These are phyloP conservation scores for Seriola aureovittata DNA, from an alignment of 2,113 vertebrate species.

Conservation along the genomic window DNA sequence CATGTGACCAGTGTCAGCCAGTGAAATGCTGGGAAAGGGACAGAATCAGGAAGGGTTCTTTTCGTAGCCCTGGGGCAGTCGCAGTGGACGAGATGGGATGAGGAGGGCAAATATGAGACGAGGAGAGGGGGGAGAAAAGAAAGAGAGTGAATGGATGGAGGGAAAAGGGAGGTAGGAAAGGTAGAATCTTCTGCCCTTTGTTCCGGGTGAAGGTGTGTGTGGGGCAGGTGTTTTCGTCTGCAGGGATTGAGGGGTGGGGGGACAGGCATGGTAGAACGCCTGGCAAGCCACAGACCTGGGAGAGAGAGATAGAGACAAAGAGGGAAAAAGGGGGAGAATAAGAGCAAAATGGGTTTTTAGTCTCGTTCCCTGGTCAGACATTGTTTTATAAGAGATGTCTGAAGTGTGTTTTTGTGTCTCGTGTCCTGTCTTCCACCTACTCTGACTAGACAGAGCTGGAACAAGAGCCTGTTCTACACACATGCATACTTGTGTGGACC, in stretches of 20 bases:
- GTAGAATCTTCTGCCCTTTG: constrained; percentile 45
- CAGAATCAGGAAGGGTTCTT: constrained; percentile 45
- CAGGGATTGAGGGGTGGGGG: constrained; percentile 79
- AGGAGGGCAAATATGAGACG: constrained; percentile 55
- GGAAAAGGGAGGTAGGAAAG: constrained; percentile 26
- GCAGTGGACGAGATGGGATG: constrained; percentile 67
- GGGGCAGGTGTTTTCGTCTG: constrained; percentile 74
- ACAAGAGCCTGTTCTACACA: constrained; percentile 26
- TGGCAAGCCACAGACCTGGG: constrained; percentile 85
- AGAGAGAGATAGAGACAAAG: constrained; percentile 8
- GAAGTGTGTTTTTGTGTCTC: constrained; percentile 47
- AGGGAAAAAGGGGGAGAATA: neutral
- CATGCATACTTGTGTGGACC: constrained; percentile 29
- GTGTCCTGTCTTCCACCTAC: constrained; percentile 50
- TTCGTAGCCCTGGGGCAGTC: constrained; percentile 61
- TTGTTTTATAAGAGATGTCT: constrained; percentile 38
- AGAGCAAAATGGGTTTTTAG: constrained; percentile 12
- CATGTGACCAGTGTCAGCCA: constrained; percentile 83
- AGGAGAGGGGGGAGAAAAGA: constrained; percentile 47
- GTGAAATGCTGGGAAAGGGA: constrained; percentile 70
- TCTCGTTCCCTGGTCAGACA: neutral
- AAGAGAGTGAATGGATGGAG: constrained; percentile 52
- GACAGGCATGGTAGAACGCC: constrained; percentile 85
- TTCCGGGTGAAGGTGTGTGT: constrained; percentile 50
- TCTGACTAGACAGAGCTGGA: constrained; percentile 51